Conservation (phyloP, 53 echinoderm and acorn worm genomes). For the Antedon mediterranea region DNA sequence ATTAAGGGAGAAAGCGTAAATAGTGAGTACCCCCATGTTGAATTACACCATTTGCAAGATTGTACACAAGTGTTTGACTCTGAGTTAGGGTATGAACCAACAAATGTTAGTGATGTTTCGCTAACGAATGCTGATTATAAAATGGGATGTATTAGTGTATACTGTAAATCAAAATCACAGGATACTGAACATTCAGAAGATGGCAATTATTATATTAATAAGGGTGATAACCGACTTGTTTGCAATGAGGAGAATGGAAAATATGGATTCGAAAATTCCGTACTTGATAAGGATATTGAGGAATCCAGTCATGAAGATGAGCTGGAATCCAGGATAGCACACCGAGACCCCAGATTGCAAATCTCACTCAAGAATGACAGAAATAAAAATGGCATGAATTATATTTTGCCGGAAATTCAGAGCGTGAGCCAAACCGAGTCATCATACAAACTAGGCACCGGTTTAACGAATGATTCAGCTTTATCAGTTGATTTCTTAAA, state of each 20-base stretch:
- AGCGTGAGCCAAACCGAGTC: not conserved
- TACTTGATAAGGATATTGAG: not conserved
- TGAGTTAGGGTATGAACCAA: not conserved
- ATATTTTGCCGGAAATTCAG: not conserved
- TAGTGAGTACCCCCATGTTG: not conserved
- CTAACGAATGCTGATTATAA: not conserved
- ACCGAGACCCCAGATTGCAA: not conserved
- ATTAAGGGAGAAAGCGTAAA: not conserved
- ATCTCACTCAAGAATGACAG: not conserved
- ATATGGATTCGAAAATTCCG: not conserved
- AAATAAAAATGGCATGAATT: not conserved
- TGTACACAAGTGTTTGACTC: not conserved
- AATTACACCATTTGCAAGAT: not conserved
- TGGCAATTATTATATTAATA: not conserved
- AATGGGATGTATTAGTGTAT: not conserved
- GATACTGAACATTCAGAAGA: not conserved
- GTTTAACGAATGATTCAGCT: not conserved
- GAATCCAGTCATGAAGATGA: not conserved
- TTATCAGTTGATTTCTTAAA: not conserved
- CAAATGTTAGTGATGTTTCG: not conserved
- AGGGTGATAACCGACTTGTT: not conserved
- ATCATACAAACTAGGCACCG: slow-evolving; percentile 1
- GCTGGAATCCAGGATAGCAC: not conserved
- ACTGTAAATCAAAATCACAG: not conserved
- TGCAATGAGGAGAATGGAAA: not conserved